A percentile compares a stretch with the other conserved stretches of the same genome.
phyloP scores from a whole-genome alignment of 2,797 vertebrate genomes.

The Acanthurus lineatus region DNA sequence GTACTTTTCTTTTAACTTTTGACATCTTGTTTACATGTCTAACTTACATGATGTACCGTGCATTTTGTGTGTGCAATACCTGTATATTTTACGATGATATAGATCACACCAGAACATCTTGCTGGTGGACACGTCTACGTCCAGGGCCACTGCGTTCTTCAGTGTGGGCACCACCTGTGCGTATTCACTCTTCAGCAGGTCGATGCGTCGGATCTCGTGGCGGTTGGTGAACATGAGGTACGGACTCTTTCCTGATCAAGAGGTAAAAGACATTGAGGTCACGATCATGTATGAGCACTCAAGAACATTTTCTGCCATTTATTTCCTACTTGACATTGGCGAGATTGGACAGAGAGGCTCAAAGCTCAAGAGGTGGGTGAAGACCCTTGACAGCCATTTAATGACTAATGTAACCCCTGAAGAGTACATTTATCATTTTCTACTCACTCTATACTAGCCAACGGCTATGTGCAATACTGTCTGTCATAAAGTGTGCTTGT shows the following conservation, averaged over 20 bases:
- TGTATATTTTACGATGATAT: slow-evolving; percentile 96
- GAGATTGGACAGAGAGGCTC: slow-evolving; percentile 1
- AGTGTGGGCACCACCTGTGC: slow-evolving; percentile 93
- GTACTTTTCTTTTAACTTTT: not conserved
- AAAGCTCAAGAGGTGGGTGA: slow-evolving; percentile 1
- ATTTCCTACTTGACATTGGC: slow-evolving; percentile 13
- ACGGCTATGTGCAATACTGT: slow-evolving; percentile 5
- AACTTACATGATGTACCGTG: not conserved
- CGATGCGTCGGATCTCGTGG: slow-evolving; percentile 95
- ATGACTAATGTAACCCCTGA: not conserved
- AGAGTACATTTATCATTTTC: slow-evolving; percentile 9
- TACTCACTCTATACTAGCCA: not conserved
- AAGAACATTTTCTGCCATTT: not conserved
- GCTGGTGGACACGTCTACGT: slow-evolving; percentile 95
- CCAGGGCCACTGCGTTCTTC: slow-evolving; percentile 96
- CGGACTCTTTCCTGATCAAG: slow-evolving; percentile 90
- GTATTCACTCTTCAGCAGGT: slow-evolving; percentile 94
- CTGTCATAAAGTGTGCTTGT: slow-evolving; percentile 13
- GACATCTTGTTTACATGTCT: not conserved
- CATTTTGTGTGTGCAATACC: slow-evolving; percentile 80
- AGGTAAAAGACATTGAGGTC: not conserved
- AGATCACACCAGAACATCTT: slow-evolving; percentile 99
- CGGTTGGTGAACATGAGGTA: slow-evolving; percentile 98
- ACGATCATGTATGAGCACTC: not conserved
- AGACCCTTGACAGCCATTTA: slow-evolving; percentile 15